A percentile compares a stretch with the other conserved stretches of the same genome.
Evolutionary conservation across 2,113 vertebrate species (phyloP).

Genomic region (Otis tarda): DNA sequence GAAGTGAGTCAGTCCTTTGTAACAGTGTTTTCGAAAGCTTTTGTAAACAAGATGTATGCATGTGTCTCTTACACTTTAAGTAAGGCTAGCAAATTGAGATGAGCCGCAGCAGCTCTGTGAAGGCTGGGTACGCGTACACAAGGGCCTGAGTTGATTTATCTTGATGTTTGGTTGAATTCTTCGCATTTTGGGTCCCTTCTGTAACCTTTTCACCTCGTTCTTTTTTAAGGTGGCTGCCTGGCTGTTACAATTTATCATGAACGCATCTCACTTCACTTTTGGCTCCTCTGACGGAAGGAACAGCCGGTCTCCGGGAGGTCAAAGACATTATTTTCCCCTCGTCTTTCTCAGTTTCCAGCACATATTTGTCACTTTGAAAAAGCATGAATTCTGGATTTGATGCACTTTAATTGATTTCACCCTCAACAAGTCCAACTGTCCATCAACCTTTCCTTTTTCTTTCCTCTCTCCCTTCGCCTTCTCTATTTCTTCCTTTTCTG

Average conservation of each 20-base stretch:
- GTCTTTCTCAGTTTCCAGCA: conserved; percentile 82
- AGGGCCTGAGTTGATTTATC: conserved; percentile 76
- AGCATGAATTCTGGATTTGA: conserved; percentile 94
- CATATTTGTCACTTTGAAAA: conserved; percentile 91
- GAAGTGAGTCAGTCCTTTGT: neutral
- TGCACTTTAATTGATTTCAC: conserved; percentile 95
- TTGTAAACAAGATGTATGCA: neutral
- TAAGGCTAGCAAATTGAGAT: conserved; percentile 50
- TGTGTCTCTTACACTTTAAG: neutral
- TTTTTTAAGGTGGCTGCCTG: conserved; percentile 79
- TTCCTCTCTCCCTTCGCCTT: conserved; percentile 38
- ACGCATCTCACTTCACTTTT: conserved; percentile 72
- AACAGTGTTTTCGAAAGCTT: neutral
- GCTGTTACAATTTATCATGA: conserved; percentile 82
- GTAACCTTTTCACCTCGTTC: conserved; percentile 82
- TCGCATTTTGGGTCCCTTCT: conserved; percentile 75
- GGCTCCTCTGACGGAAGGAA: conserved; percentile 76
- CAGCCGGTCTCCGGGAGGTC: conserved; percentile 81
- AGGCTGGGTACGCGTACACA: conserved; percentile 23
- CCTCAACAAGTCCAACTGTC: conserved; percentile 83
- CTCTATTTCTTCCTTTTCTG: conserved; percentile 41
- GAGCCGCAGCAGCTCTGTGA: conserved; percentile 10
- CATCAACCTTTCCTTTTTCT: conserved; percentile 69
- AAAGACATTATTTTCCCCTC: conserved; percentile 78
- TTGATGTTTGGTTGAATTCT: conserved; percentile 80